A percentile compares a stretch with the other conserved stretches of the same genome.
Conservation (phyloP, 2,797 vertebrate genomes). For the Tenualosa thibaudeaui region DNA sequence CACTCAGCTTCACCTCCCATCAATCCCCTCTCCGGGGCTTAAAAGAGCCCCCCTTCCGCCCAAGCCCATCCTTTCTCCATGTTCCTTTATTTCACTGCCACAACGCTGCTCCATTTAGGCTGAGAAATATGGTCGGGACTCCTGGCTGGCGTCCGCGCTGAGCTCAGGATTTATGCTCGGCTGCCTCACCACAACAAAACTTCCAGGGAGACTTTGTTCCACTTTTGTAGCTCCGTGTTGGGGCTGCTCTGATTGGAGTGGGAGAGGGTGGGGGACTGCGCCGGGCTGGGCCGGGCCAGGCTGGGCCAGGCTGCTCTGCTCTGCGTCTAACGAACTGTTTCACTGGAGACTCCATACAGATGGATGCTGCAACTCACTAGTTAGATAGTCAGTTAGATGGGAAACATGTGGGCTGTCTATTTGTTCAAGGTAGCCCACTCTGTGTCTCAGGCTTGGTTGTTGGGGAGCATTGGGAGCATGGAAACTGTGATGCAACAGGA, state of each 20-base stretch:
- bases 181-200: slow-evolving; percentile 45
- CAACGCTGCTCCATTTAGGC: slow-evolving; percentile 44
- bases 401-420: not conserved
- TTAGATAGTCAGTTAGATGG: not conserved
- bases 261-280: not conserved
- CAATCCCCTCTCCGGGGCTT: slow-evolving; percentile 30
- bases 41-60: slow-evolving; percentile 1
- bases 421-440: not conserved
- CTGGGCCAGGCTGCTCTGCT: slow-evolving; percentile 10
- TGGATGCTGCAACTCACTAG: not conserved
- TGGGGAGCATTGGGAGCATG: not conserved
- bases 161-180: slow-evolving; percentile 54
- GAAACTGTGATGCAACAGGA: not conserved
- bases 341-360: not conserved
- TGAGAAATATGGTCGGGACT: slow-evolving; percentile 38
- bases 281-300: not conserved
- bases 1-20: not conserved
- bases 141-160: slow-evolving; percentile 42
- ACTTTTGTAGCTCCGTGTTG: slow-evolving; percentile 26
- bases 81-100: slow-evolving; percentile 45
- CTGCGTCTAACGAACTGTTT: not conserved
- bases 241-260: not conserved
- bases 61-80: not conserved
- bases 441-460: not conserved
- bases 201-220: slow-evolving; percentile 45